Percentiles rank a stretch among this genome's conserved stretches.
Conservation (phyloP, 2,888 invertebrate genomes). For the Melanargia galathea region DNA sequence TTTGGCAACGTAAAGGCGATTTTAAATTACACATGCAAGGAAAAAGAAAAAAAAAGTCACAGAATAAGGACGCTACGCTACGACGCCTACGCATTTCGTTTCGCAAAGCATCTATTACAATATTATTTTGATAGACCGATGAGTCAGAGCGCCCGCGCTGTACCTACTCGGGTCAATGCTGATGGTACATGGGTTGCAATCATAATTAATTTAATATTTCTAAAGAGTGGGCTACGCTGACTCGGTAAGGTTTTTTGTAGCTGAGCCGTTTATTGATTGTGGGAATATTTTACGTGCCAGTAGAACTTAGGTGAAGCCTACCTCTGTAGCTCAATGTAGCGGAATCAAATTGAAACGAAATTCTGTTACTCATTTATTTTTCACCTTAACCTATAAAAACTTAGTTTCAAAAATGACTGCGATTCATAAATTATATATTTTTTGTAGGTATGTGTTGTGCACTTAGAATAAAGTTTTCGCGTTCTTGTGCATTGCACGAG, state of each 20-base stretch:
- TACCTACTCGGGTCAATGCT: slow-evolving; percentile 39
- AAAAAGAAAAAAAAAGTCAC: not conserved
- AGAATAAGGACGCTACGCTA: slow-evolving; percentile 14
- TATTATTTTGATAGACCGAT: slow-evolving; percentile 56
- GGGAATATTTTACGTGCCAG: slow-evolving; percentile 7
- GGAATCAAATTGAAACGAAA: not conserved
- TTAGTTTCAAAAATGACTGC: too few species aligned
- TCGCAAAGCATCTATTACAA: slow-evolving; percentile 70
- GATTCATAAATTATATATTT: too few species aligned
- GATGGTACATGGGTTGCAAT: slow-evolving; percentile 25
- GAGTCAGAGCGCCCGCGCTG: slow-evolving; percentile 47
- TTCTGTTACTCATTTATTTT: too few species aligned
- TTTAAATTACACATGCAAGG: too few species aligned
- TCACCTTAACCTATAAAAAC: too few species aligned
- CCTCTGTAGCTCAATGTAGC: too few species aligned
- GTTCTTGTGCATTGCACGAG: too few species aligned
- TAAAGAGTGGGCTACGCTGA: slow-evolving; percentile 24
- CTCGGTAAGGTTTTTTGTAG: slow-evolving; percentile 2
- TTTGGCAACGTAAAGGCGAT: not conserved
- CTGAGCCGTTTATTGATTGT: slow-evolving; percentile 3
- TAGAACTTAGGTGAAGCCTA: not conserved
- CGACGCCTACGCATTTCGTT: slow-evolving; percentile 55
- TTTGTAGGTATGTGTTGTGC: too few species aligned
- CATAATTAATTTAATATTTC: slow-evolving; percentile 31
- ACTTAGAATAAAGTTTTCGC: too few species aligned